Conservation (phyloP, 2,888 invertebrate genomes). For the Aproaerema taeniolella region DNA sequence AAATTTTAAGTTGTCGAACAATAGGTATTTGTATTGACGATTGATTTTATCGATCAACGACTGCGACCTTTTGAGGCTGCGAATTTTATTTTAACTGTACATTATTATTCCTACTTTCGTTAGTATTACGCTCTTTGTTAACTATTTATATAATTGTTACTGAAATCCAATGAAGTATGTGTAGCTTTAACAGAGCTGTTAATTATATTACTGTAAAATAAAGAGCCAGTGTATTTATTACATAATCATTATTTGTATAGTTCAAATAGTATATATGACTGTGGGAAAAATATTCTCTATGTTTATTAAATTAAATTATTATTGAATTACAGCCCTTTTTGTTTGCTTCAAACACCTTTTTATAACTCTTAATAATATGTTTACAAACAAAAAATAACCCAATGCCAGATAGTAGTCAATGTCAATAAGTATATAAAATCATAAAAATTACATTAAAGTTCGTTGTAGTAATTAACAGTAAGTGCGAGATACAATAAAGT, state of each 20-base stretch:
- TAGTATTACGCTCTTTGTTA: slow-evolving; percentile 72
- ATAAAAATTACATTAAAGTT: no score
- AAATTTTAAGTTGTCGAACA: slow-evolving; percentile 2
- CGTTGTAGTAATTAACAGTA: no score
- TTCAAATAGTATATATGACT: slow-evolving; percentile 73
- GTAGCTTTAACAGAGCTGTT: slow-evolving; percentile 72
- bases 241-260: slow-evolving; percentile 75
- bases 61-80: slow-evolving; percentile 42
- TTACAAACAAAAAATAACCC: no score
- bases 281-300: slow-evolving; percentile 54
- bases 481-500: no score
- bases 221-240: slow-evolving; percentile 75
- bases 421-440: no score
- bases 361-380: no score
- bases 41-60: slow-evolving; percentile 19
- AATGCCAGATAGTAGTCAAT: no score
- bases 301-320: slow-evolving; percentile 75
- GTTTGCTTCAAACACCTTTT: no score
- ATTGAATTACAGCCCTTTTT: slow-evolving; percentile 46
- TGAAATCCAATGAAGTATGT: slow-evolving; percentile 64
- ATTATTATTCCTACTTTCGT: slow-evolving; percentile 63
- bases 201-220: slow-evolving; percentile 71
- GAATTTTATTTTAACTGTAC: slow-evolving; percentile 53
- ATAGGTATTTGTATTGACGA: slow-evolving; percentile 3
- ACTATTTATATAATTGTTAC: slow-evolving; percentile 74